These are phyloP conservation scores for Notodonta dromedarius DNA, from an alignment of 2,888 invertebrate genomes.

Conservation along the genomic window DNA sequence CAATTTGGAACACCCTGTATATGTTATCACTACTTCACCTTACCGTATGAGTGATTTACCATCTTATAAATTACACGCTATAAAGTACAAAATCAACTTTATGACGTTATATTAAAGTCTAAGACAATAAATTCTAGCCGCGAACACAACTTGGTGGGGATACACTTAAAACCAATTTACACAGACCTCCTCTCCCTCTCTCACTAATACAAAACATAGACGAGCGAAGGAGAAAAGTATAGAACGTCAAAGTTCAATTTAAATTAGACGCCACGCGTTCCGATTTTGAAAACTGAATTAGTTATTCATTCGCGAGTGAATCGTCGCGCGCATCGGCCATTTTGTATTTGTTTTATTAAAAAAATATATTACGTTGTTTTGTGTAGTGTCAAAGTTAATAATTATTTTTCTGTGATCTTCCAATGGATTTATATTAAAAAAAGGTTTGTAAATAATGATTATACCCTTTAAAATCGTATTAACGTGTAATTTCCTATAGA, in stretches of 20 bases:
- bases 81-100: constrained; percentile 26
- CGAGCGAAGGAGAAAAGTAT: constrained; percentile 34
- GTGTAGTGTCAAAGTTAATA: constrained; percentile 14
- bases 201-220: constrained; percentile 18
- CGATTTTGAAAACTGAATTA: constrained; percentile 76
- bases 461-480: neutral
- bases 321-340: constrained; percentile 56
- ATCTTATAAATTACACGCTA: constrained; percentile 32
- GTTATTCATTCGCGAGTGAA: constrained; percentile 71
- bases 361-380: constrained; percentile 3
- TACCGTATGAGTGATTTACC: constrained; percentile 65
- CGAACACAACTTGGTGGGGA: constrained; percentile 33
- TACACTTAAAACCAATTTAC: constrained; percentile 40
- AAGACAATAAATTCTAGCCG: constrained; percentile 19
- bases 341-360: constrained; percentile 47
- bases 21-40: constrained; percentile 74
- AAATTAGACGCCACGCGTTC: constrained; percentile 51
- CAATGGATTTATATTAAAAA: neutral
- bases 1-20: constrained; percentile 57
- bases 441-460: neutral
- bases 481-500: neutral
- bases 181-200: constrained; percentile 46
- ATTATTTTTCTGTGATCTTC: constrained; percentile 5
- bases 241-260: constrained; percentile 44
- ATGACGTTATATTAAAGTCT: constrained; percentile 20